A percentile compares a stretch with the other conserved stretches of the same genome.
Conservation (phyloP, 2,797 vertebrate genomes). For the Paguma larvata region DNA sequence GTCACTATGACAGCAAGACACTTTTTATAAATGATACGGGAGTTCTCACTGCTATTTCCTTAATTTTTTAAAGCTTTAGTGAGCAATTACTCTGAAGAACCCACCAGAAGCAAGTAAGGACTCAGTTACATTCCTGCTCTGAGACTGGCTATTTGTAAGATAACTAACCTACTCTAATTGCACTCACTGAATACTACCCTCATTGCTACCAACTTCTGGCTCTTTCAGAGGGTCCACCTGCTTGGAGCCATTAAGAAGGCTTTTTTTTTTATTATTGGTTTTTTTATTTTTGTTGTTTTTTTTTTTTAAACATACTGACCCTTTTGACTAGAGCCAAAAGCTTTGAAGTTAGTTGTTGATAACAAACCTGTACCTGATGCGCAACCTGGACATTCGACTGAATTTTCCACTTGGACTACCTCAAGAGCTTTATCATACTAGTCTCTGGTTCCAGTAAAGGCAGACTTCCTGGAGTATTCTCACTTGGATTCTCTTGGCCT, state of each 20-base stretch:
- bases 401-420: conserved; percentile 78
- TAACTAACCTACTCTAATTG: neutral
- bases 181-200: conserved; percentile 15
- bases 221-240: conserved; percentile 20
- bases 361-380: conserved; percentile 71
- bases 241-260: conserved; percentile 57
- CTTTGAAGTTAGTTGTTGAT: conserved; percentile 77
- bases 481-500: conserved; percentile 73
- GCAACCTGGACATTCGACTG: conserved; percentile 63
- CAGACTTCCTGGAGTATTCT: conserved; percentile 69
- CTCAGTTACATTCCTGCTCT: neutral
- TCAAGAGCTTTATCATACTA: conserved; percentile 68
- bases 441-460: conserved; percentile 71
- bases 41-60: neutral
- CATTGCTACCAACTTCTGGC: conserved; percentile 49
- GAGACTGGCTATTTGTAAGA: conserved; percentile 12
- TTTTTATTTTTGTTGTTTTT: neutral
- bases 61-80: neutral
- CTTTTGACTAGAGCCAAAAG: conserved; percentile 70
- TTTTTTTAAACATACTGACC: conserved; percentile 48
- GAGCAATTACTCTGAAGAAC: neutral
- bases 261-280: conserved; percentile 64
- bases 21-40: neutral
- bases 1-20: neutral
- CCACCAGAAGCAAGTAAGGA: neutral